These are phyloP conservation scores for Pogoniulus pusillus DNA, from an alignment of 2,797 vertebrate species.

Conservation along the genomic window DNA sequence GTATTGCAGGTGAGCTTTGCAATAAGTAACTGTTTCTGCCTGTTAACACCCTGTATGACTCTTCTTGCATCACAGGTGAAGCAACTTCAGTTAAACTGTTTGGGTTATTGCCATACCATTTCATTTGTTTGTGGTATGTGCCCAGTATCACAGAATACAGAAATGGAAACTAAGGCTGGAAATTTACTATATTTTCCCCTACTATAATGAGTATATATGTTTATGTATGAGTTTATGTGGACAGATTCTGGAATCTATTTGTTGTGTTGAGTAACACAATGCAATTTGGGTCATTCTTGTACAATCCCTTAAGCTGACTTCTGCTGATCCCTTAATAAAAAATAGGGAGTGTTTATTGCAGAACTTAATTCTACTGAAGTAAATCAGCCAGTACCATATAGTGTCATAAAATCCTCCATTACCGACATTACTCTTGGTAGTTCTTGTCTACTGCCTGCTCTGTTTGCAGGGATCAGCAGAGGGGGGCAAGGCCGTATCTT, in stretches of 20 bases:
- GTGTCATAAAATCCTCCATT: background rate
- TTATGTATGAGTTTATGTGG: background rate
- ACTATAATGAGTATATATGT: background rate
- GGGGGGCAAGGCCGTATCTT: background rate
- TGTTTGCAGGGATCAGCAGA: background rate
- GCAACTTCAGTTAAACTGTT: background rate
- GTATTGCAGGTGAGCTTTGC: conserved; percentile 14
- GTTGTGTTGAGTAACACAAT: background rate
- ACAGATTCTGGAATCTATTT: background rate
- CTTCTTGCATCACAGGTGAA: background rate
- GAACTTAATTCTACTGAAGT: background rate
- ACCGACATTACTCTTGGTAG: background rate
- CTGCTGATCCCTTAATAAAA: background rate
- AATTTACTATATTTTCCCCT: background rate
- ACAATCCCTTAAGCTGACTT: background rate
- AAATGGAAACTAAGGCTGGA: background rate
- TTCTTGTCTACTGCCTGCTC: background rate
- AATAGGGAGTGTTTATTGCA: background rate
- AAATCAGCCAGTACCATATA: background rate
- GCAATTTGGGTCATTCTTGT: background rate
- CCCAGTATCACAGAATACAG: background rate
- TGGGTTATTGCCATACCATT: background rate
- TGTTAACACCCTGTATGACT: background rate
- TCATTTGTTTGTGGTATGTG: background rate
- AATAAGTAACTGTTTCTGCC: conserved; percentile 13